Percentiles rank a stretch among this genome's conserved stretches.
These are phyloP conservation scores for Brachylomia viminalis DNA, from an alignment of 2,888 invertebrate genomes.

Conservation along the genomic window DNA sequence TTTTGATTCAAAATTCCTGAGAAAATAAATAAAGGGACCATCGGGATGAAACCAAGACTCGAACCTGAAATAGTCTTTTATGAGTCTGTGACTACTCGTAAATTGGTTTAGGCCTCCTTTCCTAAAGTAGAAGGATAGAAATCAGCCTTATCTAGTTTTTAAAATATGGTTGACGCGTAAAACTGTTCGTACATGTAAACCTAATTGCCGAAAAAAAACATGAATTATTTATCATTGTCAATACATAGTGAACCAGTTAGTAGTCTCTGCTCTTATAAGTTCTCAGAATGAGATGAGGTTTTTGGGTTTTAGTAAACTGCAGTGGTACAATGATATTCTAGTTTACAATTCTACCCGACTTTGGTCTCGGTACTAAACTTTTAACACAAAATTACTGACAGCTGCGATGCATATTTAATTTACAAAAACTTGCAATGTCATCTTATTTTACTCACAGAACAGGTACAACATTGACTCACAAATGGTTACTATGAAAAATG, in stretches of 20 bases:
- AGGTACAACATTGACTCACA: slow-evolving; percentile 42
- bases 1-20: background rate
- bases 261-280: background rate
- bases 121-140: background rate
- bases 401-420: background rate
- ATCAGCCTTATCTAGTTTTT: background rate
- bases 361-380: background rate
- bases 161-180: background rate
- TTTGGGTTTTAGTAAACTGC: background rate
- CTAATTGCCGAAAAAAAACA: no score
- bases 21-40: background rate
- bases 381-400: background rate
- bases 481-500: slow-evolving; percentile 55
- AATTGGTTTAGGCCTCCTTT: background rate
- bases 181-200: background rate
- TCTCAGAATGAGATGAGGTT: background rate
- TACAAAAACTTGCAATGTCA: slow-evolving; percentile 5
- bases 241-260: background rate
- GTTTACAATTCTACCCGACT: background rate
- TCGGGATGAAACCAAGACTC: background rate
- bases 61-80: background rate
- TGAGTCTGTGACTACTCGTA: background rate
- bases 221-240: background rate
- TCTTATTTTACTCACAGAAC: slow-evolving; percentile 14
- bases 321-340: background rate